Base-by-base conservation (phyloP, 2,888 invertebrate species). In the Volucella bombylans region DNA sequence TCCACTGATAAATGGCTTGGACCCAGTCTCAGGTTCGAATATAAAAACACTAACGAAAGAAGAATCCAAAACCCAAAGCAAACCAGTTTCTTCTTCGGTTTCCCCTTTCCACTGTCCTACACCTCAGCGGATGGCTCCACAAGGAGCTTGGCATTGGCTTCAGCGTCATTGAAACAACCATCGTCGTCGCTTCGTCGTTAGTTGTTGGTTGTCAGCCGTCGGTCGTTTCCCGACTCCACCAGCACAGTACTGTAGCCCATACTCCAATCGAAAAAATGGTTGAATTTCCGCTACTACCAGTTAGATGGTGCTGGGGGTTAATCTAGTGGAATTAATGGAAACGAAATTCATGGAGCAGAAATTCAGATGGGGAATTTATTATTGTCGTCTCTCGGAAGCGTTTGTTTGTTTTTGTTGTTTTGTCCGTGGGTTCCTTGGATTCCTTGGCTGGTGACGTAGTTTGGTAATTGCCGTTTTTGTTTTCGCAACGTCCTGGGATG, bases 311-410 rank as follows among this genome's bases (percentile, higher is more conserved):
- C 89, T 90, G 88, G 87, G 87, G 90, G 89, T 91, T 90, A 92
- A 92, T 92, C 89, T 90, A 90, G 90, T 90, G 91, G 91, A 91
- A 91, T 90, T 91, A 91, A 92, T 91, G 90, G 91, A 90, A 90
- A 89, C 89, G 89, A 89, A 91, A 90, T 91, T 91, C 90, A 91
- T 91, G 91, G 89, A 88, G 90, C 90, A 90, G 91, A 91, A 91
- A 91, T 87, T 87, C 82, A 76, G 87, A 87, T 88, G 77, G 76
- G 76, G 76, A 80, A 86, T 83, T 83, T 79, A 86, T 83, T 77
- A 76, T 76, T 83, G 79, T 64, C 72, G 78, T 31, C 31, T 31
- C 62, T 72, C 59, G 61, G 49, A 72, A 76, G 79, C 76, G 74
- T 69, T 41, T 45, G 59, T 55, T 72, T 72, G 82, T 71, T 82